These are phyloP conservation scores for Pachyrhynchus sulphureomaculatus DNA, from an alignment of 1,140 invertebrate genomes.

Conservation along the genomic window DNA sequence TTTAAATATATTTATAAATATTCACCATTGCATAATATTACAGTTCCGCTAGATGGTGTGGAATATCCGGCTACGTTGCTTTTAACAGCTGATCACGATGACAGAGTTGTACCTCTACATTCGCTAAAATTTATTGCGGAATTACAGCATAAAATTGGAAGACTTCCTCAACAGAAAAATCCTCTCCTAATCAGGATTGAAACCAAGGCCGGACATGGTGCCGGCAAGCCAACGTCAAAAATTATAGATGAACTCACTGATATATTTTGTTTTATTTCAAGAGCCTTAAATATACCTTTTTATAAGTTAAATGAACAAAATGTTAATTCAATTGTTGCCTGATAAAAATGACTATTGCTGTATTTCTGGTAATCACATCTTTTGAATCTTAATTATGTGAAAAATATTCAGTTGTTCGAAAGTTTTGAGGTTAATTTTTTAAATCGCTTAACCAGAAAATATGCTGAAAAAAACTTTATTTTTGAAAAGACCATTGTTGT, in stretches of 20 bases:
- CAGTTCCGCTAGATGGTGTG: conserved; percentile 57
- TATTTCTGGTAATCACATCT: too few species aligned
- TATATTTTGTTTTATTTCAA: conserved; percentile 81
- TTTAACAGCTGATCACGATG: conserved; percentile 96
- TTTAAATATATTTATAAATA: conserved; percentile 89
- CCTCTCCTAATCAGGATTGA: conserved; percentile 89
- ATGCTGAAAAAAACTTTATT: too few species aligned
- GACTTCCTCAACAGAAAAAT: conserved; percentile 70
- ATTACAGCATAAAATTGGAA: conserved; percentile 76
- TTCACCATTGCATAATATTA: conserved; percentile 94
- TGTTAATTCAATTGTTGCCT: too few species aligned
- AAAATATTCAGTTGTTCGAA: too few species aligned
- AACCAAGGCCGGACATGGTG: conserved; percentile 94
- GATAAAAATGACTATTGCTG: too few species aligned
- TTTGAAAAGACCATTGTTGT: too few species aligned
- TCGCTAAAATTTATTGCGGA: conserved; percentile 93
- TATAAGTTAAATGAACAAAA: too few species aligned
- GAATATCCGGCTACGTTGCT: conserved; percentile 92
- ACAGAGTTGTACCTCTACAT: conserved; percentile 94
- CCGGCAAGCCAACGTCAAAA: conserved; percentile 94
- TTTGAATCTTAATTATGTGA: too few species aligned
- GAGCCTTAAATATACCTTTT: conserved; percentile 64
- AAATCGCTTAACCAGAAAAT: too few species aligned
- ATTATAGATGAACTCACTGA: conserved; percentile 86
- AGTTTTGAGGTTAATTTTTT: too few species aligned